Conservation (phyloP, 2,888 invertebrate species). For the Andrena marginata region DNA sequence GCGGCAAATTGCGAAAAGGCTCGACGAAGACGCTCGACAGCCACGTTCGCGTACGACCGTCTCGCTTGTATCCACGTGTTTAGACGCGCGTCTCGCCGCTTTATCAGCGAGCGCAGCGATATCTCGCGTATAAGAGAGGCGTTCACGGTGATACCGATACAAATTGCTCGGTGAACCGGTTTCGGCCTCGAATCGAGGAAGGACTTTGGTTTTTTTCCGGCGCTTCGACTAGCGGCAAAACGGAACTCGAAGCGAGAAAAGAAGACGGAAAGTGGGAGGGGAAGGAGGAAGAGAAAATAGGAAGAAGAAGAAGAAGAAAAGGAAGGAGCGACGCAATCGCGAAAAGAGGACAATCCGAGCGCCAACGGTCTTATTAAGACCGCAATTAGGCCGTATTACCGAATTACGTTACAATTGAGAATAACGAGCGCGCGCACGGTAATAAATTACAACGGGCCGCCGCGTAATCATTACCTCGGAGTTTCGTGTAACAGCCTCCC, state of each 20-base stretch:
- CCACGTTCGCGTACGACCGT: not conserved
- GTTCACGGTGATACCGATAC: constrained; percentile 29
- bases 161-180: constrained; percentile 47
- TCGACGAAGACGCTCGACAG: constrained; percentile 31
- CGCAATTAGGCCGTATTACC: constrained; percentile 70
- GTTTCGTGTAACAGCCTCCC: constrained; percentile 72
- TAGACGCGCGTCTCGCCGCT: constrained; percentile 4
- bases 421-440: constrained; percentile 71
- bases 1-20: constrained; percentile 50
- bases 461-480: constrained; percentile 74
- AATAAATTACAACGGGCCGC: constrained; percentile 72
- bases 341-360: constrained; percentile 4
- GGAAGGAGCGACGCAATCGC: not conserved
- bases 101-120: constrained; percentile 31
- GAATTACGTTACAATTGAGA: constrained; percentile 71
- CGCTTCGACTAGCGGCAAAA: not conserved
- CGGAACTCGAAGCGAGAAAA: not conserved
- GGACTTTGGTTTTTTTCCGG: not conserved
- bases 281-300: not conserved
- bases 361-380: constrained; percentile 63
- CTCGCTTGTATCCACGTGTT: constrained; percentile 21
- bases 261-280: not conserved
- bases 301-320: no score
- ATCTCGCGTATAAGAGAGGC: constrained; percentile 1
- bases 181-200: constrained; percentile 15